Evolutionary conservation across 2,888 invertebrate genomes (phyloP), one percentile per base, ranked within the genome.

Genomic region (Eupsilia transversa): DNA sequence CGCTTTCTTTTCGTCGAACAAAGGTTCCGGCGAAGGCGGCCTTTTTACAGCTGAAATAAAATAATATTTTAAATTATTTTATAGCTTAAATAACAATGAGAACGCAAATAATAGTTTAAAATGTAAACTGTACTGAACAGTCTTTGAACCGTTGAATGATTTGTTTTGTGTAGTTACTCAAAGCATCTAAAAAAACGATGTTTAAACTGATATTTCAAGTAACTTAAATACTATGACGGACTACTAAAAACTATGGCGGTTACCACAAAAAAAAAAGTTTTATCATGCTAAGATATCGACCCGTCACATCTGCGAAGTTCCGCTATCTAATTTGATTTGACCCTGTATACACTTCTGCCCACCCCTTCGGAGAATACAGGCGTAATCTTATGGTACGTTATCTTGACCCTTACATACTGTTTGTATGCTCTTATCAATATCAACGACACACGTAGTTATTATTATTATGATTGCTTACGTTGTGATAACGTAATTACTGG

Each of bases 1-100:
- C 86, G 94, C 92, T 89, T 95, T 96, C 89, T 96, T 96, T 74
- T 96, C 96, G 86, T 96, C 96, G 77, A 92, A 88, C 10, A 93
- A 80, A 7, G 93, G 89, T 80, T 93, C 93, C 3, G 96, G 94
- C 23, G 96, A 93, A 2, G 88, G 90, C 35, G 94, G 92, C 89
- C 95, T 92, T 82, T 94, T 95, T 64, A 93, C 92, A 59, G 94
- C 95, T 95, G 89, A 5, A 92, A 92, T 60, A 49, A 33, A 78
- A 49, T 0, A 30, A 35, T n/a, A 57, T 23, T 46, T 4, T 33
- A 4, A 38, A 46, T 67, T 0, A 70, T 23, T 66, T 43, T 35
- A 20, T 33, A 6, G 23, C 20, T 30, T 38, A 27, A 23, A 61
- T 66, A 41, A 41, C 41, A 41, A 30, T 5, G 14, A 33, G 10